phyloP scores from a whole-genome alignment of 2,888 invertebrate genomes.

The Caradrina clavipalpis region DNA sequence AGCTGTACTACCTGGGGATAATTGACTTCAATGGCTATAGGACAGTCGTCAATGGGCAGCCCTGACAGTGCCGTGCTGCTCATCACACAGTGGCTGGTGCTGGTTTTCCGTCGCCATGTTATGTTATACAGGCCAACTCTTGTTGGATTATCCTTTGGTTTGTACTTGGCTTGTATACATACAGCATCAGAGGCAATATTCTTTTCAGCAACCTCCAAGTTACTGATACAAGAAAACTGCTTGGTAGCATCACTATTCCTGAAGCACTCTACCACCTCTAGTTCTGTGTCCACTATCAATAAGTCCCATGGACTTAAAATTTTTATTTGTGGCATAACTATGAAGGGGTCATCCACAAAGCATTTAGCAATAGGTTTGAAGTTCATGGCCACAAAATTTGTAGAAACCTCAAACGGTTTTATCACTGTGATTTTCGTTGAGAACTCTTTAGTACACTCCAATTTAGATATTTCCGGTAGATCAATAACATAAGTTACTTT shows the following conservation, averaged over 20 bases:
- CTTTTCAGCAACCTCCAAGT: constrained; percentile 83
- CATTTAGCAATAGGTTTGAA: constrained; percentile 93
- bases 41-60: constrained; percentile 91
- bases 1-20: constrained; percentile 95
- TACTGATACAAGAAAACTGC: constrained; percentile 80
- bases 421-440: constrained; percentile 92
- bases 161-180: constrained; percentile 83
- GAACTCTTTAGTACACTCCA: constrained; percentile 91
- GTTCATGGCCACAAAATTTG: constrained; percentile 92
- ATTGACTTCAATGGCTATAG: constrained; percentile 91
- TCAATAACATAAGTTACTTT: constrained; percentile 91
- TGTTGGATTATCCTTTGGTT: constrained; percentile 83
- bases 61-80: constrained; percentile 91
- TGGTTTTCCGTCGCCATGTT: constrained; percentile 83
- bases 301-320: constrained; percentile 94
- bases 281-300: constrained; percentile 91
- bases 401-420: constrained; percentile 93
- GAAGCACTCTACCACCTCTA: constrained; percentile 91
- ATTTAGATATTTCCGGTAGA: constrained; percentile 80
- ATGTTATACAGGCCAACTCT: constrained; percentile 88
- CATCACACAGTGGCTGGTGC: constrained; percentile 80
- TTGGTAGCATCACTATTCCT: constrained; percentile 77
- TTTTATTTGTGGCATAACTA: constrained; percentile 93
- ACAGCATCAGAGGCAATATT: constrained; percentile 86
- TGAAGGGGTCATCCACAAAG: constrained; percentile 93